Base-by-base conservation (phyloP, 2,888 invertebrate species). In the Cephus spinipes region DNA sequence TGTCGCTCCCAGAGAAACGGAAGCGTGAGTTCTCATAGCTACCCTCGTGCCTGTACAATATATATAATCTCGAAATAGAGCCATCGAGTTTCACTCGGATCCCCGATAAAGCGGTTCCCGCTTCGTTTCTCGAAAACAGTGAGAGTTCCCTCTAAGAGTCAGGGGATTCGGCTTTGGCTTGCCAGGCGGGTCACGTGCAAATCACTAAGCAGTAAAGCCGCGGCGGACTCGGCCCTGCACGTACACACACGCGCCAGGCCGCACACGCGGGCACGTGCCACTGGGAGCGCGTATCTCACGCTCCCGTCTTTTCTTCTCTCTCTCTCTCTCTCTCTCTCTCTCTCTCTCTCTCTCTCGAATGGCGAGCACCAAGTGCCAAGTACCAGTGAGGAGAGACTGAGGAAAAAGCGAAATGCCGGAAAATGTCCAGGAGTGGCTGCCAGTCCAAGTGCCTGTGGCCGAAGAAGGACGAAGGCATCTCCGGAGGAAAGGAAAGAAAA, bases 171-270 rank as follows among this genome's bases (percentile, higher is more conserved):
- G 55, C 15, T 1, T 33, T 6, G 32, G 23, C 15, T 74, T 36
- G 73, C 77, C 74, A 83, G 77, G 79, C 83, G 71, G 69, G 81
- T 85, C 86, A 86, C 84, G 84, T 80, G 81, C 80, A 79, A 83
- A 86, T 83, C 83, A 33, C 77, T 81, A 75, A 78, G 79, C 78
- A 76, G 40, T 33, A 69, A 74, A 81, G 76, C 78, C 36, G 73
- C 74, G 79, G 36, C 36, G 36, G 15, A 15, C 1, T 40, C 36
- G 36, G 69, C 69, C 69, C 76, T 76, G 69, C 68, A 40, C 69
- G 78, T 69, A 33, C n/a, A 32, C 69, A 31, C 73, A 32, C 73
- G 4, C 30, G 12, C 3, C 23, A 23, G n/a, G 15, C 1, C 69
- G 69, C n/a, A 12, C 69, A 31, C 69, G 69, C n/a, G 12, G 11